phyloP scores from a whole-genome alignment of 2,113 vertebrate genomes.

The Cettia cetti region DNA sequence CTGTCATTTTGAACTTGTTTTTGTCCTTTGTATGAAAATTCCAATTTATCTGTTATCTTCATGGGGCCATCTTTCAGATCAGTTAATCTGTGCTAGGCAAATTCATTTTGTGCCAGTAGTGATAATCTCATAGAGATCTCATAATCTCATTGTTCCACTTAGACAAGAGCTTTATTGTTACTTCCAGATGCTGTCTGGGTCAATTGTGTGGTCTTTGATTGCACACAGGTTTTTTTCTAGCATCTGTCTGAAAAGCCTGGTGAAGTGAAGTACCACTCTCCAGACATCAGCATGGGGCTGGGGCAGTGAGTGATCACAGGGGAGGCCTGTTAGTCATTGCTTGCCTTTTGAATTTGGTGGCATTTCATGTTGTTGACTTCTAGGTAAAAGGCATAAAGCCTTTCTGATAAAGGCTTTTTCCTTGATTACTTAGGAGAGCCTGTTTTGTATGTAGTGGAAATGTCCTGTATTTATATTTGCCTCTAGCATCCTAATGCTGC shows the following conservation, averaged over 20 bases:
- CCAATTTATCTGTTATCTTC: background rate
- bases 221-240: background rate
- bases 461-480: background rate
- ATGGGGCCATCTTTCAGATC: background rate
- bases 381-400: background rate
- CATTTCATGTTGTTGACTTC: background rate
- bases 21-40: background rate
- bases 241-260: background rate
- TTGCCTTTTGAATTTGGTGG: background rate
- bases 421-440: background rate
- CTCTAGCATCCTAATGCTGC: background rate
- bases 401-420: background rate
- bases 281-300: background rate
- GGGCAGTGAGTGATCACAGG: background rate
- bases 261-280: background rate
- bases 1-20: background rate
- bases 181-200: background rate
- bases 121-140: background rate
- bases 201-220: background rate
- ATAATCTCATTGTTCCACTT: background rate
- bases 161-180: background rate
- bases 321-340: background rate
- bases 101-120: background rate
- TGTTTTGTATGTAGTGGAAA: background rate
- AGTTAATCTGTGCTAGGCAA: background rate